Conservation (phyloP, 1,140 invertebrate species). For the Drosophila serrata region DNA sequence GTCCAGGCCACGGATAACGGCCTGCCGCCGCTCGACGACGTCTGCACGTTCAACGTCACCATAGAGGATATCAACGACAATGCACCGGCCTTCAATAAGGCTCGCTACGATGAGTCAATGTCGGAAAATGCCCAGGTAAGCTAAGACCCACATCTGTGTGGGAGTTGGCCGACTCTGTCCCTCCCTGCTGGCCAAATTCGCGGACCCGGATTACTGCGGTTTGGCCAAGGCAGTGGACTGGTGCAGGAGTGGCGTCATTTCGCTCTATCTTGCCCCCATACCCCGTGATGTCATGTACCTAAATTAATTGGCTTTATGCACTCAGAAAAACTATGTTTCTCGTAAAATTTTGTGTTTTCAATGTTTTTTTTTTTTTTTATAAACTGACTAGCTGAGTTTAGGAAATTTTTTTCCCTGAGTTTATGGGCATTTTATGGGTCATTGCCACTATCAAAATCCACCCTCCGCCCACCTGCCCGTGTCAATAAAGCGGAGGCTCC, state of each 20-base stretch:
- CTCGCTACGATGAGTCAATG: slow-evolving; percentile 86
- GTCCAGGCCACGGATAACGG: slow-evolving; percentile 95
- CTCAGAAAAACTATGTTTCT: not conserved
- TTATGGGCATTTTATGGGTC: slow-evolving; percentile 19
- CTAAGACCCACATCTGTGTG: not conserved
- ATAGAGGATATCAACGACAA: slow-evolving; percentile 96
- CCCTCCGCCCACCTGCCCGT: slow-evolving; percentile 12
- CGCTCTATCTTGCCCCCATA: not conserved
- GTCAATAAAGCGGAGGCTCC: not conserved
- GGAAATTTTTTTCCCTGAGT: slow-evolving; percentile 1
- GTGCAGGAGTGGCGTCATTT: slow-evolving; percentile 20
- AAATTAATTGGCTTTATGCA: slow-evolving; percentile 30
- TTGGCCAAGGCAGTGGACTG: slow-evolving; percentile 44
- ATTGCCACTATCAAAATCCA: slow-evolving; percentile 24
- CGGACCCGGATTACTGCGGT: slow-evolving; percentile 82
- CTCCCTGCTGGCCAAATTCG: slow-evolving; percentile 51
- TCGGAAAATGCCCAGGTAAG: slow-evolving; percentile 81
- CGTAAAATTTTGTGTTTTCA: not conserved
- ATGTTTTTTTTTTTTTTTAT: not conserved
- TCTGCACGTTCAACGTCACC: slow-evolving; percentile 94
- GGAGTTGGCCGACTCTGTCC: not conserved
- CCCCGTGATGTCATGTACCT: slow-evolving; percentile 12
- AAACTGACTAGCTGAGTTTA: not conserved
- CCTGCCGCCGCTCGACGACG: slow-evolving; percentile 92
- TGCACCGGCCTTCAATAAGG: slow-evolving; percentile 94